Conservation (phyloP, 2,113 vertebrate species). For the Rissa tridactyla region DNA sequence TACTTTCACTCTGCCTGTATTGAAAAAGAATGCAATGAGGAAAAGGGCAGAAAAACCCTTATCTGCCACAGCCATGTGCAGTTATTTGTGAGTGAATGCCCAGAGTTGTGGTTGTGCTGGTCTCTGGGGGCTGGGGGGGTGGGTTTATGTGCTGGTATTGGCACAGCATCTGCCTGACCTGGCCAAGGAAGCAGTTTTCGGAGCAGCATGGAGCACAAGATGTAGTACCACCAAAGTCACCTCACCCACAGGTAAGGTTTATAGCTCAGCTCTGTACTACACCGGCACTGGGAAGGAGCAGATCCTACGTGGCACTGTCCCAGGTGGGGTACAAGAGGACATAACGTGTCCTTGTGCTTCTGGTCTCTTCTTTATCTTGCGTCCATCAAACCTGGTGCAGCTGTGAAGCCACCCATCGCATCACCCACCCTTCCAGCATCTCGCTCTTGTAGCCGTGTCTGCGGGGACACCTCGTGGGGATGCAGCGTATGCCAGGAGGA, state of each 20-base stretch:
- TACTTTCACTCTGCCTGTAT: neutral
- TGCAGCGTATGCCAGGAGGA: neutral
- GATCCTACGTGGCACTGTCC: neutral
- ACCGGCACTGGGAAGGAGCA: neutral
- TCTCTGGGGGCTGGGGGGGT: neutral
- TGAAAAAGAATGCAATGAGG: neutral
- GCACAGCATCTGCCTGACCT: no score
- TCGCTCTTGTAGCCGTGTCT: accelerated
- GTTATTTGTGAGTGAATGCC: accelerated
- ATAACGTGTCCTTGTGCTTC: accelerated
- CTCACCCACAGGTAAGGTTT: neutral
- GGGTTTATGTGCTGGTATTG: no score
- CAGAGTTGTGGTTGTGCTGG: neutral
- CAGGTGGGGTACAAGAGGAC: accelerated
- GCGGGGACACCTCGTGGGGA: neutral
- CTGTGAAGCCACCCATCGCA: neutral
- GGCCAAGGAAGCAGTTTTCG: neutral
- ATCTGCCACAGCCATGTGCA: neutral
- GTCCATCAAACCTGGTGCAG: neutral
- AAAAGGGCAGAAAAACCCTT: neutral
- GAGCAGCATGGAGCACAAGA: neutral
- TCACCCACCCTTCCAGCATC: accelerated
- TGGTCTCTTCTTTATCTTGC: neutral
- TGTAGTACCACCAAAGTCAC: accelerated
- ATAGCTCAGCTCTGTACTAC: neutral